These are phyloP conservation scores for Drosophila orosa DNA, from an alignment of 1,140 invertebrate genomes.

Conservation along the genomic window DNA sequence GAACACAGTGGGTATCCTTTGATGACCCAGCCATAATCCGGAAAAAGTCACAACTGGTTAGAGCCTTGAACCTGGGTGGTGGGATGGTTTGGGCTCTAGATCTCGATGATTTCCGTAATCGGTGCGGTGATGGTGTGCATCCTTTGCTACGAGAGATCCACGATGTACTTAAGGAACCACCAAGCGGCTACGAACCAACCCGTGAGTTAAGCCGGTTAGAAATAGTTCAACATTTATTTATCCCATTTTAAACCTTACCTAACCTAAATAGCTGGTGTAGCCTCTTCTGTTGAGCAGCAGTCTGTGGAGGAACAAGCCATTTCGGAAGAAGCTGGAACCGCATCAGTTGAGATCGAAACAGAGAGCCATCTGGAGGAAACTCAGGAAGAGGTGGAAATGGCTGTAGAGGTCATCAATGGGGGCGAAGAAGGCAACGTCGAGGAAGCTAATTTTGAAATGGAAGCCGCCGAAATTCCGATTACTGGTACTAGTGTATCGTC, in stretches of 20 bases:
- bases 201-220: conserved; percentile 49
- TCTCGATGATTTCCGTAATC: conserved; percentile 92
- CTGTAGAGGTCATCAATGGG: conserved; percentile 21
- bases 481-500: conserved; percentile 40
- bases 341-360: conserved; percentile 42
- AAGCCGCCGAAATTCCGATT: conserved; percentile 9
- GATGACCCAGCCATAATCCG: conserved; percentile 93
- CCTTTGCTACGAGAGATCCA: conserved; percentile 90
- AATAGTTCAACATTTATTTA: background rate
- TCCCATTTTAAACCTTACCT: background rate
- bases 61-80: conserved; percentile 91
- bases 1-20: conserved; percentile 95
- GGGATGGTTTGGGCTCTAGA: conserved; percentile 97
- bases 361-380: conserved; percentile 19
- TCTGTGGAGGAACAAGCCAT: conserved; percentile 56
- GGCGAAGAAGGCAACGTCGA: conserved; percentile 51
- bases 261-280: conserved; percentile 54
- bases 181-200: conserved; percentile 55
- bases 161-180: conserved; percentile 85
- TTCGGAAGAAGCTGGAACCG: conserved; percentile 39
- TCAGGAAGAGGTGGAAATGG: conserved; percentile 20
- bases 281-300: conserved; percentile 27
- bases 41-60: conserved; percentile 91
- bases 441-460: conserved; percentile 45
- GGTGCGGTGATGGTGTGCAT: conserved; percentile 90